Evolutionary conservation across 1,140 invertebrate species (phyloP).

Genomic region (Psix sp.): DNA sequence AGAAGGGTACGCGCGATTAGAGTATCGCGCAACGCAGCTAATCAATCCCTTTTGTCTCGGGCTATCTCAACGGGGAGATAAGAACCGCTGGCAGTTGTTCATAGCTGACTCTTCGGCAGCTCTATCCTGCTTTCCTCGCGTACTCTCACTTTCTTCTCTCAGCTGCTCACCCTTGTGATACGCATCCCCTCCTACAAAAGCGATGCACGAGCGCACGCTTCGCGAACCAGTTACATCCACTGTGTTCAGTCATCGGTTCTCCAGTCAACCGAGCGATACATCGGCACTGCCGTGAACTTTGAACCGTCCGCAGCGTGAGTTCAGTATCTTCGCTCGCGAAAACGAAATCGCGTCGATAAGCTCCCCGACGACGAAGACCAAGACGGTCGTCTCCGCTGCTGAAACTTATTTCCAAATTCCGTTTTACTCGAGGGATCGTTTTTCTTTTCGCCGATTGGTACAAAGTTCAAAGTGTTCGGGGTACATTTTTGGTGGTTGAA

Average conservation of each 20-base stretch:
- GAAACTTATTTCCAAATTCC: too few relatives aligned
- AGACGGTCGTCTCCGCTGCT: too few relatives aligned
- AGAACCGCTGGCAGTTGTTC: conserved; percentile 39
- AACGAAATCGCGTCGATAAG: neutral
- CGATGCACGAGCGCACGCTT: conserved; percentile 60
- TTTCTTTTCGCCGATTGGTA: too few relatives aligned
- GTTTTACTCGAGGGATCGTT: too few relatives aligned
- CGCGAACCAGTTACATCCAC: conserved; percentile 61
- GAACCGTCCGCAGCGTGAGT: conserved; percentile 17
- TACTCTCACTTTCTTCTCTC: conserved; percentile 53
- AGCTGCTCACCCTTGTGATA: conserved; percentile 58
- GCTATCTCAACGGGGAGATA: conserved; percentile 34
- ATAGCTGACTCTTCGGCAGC: conserved; percentile 22
- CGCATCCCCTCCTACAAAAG: conserved; percentile 49
- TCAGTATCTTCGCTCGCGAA: neutral
- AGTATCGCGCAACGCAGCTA: conserved; percentile 1
- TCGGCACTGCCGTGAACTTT: conserved; percentile 50
- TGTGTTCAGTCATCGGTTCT: conserved; percentile 61
- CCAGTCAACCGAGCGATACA: conserved; percentile 57
- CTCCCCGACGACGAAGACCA: neutral
- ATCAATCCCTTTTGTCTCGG: conserved; percentile 40
- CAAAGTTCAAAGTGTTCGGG: too few relatives aligned
- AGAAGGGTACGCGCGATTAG: neutral
- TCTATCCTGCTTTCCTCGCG: conserved; percentile 43
- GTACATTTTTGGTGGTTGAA: neutral